Evolutionary conservation across 2,113 vertebrate species (phyloP).

Genomic region (Clupea harengus): DNA sequence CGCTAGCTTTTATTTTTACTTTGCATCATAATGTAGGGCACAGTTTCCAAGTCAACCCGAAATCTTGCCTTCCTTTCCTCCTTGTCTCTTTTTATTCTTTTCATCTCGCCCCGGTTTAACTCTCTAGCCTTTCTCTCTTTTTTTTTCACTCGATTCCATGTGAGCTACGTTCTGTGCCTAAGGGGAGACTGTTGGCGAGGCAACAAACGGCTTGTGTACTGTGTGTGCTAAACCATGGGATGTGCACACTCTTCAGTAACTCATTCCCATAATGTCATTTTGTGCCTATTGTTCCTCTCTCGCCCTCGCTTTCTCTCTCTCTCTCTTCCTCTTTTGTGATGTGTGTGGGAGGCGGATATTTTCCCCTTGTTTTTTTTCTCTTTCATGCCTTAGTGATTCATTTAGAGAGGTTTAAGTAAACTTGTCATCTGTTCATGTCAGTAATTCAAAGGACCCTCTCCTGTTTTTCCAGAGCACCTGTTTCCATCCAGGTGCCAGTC

Average conservation of each 20-base stretch:
- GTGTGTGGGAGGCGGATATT: not conserved
- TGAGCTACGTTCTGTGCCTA: not conserved
- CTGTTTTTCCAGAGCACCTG: not conserved
- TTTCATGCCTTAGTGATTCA: not conserved
- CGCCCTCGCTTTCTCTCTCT: not conserved
- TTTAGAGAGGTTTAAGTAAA: not conserved
- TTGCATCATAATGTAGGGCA: not conserved
- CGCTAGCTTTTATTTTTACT: not conserved
- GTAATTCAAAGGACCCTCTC: not conserved
- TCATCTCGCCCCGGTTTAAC: not conserved
- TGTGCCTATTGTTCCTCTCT: not conserved
- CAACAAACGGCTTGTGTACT: not conserved
- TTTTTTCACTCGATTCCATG: not conserved
- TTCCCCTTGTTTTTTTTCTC: not conserved
- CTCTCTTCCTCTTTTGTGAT: not conserved
- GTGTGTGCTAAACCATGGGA: not conserved
- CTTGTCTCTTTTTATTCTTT: not conserved
- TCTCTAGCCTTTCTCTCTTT: not conserved
- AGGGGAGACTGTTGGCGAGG: not conserved
- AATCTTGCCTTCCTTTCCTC: not conserved
- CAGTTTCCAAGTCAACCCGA: too few species aligned
- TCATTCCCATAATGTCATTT: slow-evolving; percentile 4
- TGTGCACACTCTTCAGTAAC: not conserved
- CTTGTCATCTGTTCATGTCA: not conserved
- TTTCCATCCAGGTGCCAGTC: not conserved